Evolutionary conservation across 2,113 vertebrate species (phyloP).

Genomic region (Elgaria multicarinata): DNA sequence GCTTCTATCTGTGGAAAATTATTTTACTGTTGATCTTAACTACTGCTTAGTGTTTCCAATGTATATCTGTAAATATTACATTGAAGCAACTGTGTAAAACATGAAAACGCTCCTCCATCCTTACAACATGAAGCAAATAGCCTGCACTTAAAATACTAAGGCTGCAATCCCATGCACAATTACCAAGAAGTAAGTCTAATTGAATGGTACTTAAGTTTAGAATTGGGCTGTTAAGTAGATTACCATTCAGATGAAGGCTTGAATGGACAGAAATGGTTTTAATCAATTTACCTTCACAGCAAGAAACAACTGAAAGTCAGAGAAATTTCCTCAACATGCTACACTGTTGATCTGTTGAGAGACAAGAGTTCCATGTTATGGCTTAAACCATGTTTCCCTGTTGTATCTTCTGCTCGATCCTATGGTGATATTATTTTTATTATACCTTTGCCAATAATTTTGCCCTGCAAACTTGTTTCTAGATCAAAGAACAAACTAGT

Average conservation of each 20-base stretch:
- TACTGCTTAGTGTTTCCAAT: slow-evolving; percentile 25
- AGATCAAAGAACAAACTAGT: background rate
- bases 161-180: background rate
- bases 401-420: background rate
- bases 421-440: background rate
- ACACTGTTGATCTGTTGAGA: slow-evolving; percentile 3
- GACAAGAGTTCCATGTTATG: background rate
- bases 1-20: slow-evolving; percentile 48
- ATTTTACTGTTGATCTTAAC: slow-evolving; percentile 53
- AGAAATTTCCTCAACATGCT: background rate
- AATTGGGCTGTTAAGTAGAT: background rate
- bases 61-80: slow-evolving; percentile 30
- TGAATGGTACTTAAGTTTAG: background rate
- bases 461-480: background rate
- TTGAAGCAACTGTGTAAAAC: slow-evolving; percentile 35
- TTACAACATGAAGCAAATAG: slow-evolving; percentile 14
- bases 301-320: slow-evolving; percentile 16
- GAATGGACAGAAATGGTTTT: background rate
- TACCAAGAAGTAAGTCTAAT: background rate
- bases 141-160: background rate
- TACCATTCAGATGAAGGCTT: background rate
- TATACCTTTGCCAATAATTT: slow-evolving; percentile 10
- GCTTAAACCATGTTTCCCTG: background rate
- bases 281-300: background rate
- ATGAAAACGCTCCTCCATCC: background rate